Evolutionary conservation across 2,888 invertebrate genomes (phyloP), one percentile per base, ranked within the genome.

Genomic region (Sericinus montela): DNA sequence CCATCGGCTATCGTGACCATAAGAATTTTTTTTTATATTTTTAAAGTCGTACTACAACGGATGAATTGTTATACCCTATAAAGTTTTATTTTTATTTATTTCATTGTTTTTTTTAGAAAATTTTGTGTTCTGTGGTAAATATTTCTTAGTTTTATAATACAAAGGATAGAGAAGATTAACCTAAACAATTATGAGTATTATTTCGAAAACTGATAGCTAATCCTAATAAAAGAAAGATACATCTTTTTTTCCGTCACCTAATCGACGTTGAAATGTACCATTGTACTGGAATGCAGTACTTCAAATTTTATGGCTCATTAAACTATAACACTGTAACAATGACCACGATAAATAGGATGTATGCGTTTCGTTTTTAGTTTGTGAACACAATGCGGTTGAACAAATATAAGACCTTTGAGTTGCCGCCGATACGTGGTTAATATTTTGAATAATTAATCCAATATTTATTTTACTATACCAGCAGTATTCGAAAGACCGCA

Each of bases 301-400:
- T 32, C 19, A 39, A 48, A 44, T 39, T 48, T 44, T 48, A 48
- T 39, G 44, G 44, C 48, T 44, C 44, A 48, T 48, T 48, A 48
- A 39, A 34, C 38, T 35, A 5, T 19, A 5, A 2, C 19, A 34
- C 38, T 35, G 19, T 19, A n/a, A 5, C 19, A 2, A 39, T 25
- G 38, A 44, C 34, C 32, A 44, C 44, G 48, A 48, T 48, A 48
- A 48, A 44, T 44, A 48, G 44, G 44, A 48, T 34, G 48, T 48
- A 38, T 48, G 35, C 34, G 11, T 39, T 36, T 28, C 14, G 23
- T 23, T 25, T 47, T 47, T 40, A 10, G 38, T n/a, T 23, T 0
- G 32, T 25, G 44, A 19, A 46, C 41, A 23, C 32, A 40, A 11
- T 11, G 39, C 32, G 38, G 32, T 39, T 44, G 25, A 19, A 32